Conservation (phyloP, 2,113 vertebrate species). For the Cepphus grylle region DNA sequence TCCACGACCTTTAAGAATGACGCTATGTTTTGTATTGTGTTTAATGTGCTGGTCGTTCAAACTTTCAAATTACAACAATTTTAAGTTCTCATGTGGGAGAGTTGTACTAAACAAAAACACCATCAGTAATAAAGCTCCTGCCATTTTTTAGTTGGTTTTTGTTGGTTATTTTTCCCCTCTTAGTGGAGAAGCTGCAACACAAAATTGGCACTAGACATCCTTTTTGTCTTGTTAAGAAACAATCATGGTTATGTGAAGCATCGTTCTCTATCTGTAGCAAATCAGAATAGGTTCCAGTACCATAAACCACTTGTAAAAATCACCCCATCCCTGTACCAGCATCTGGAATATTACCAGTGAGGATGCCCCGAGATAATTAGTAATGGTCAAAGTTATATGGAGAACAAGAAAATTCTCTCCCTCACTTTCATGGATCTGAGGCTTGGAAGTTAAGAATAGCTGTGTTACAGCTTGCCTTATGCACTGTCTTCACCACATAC, state of each 20-base stretch:
- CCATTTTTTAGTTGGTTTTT: neutral
- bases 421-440: neutral
- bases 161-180: neutral
- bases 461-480: neutral
- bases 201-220: neutral
- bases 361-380: conserved; percentile 44
- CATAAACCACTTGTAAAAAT: conserved; percentile 22
- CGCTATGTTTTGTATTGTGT: neutral
- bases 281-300: neutral
- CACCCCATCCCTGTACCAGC: neutral
- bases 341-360: conserved; percentile 32
- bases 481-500: neutral
- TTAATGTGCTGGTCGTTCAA: neutral
- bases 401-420: conserved; percentile 60
- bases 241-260: neutral
- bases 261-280: neutral
- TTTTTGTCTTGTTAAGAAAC: neutral
- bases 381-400: conserved; percentile 48
- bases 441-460: conserved; percentile 17
- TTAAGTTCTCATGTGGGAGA: neutral
- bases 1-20: neutral
- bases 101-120: neutral
- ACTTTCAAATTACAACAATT: neutral
- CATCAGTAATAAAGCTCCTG: neutral
- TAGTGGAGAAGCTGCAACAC: neutral